A percentile compares a stretch with the other conserved stretches of the same genome.
These are phyloP conservation scores for Lepidurus apus DNA, from an alignment of 1,140 invertebrate genomes.

Conservation along the genomic window DNA sequence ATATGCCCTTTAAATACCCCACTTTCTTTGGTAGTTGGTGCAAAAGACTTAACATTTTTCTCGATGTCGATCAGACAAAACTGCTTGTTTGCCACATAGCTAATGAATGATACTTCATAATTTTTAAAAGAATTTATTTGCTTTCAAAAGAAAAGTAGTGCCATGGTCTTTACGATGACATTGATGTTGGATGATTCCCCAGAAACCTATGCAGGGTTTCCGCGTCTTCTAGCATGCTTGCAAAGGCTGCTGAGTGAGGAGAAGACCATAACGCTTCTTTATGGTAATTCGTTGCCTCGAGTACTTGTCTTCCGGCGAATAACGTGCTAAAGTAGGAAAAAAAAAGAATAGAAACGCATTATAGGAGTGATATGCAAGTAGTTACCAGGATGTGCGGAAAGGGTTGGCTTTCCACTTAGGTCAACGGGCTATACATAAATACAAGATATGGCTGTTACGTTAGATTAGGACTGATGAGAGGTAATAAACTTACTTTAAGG, in stretches of 20 bases:
- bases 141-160: no score
- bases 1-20: no score
- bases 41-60: no score
- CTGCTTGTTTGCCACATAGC: no score
- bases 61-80: no score
- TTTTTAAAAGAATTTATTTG: no score
- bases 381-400: constrained; percentile 80
- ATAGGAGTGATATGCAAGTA: constrained; percentile 27
- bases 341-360: not conserved
- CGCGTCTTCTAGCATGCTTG: constrained; percentile 52
- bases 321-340: constrained; percentile 63
- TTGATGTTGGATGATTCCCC: no score
- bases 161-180: no score
- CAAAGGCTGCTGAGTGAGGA: constrained; percentile 78
- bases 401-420: constrained; percentile 67
- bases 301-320: constrained; percentile 93
- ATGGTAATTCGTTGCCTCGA: constrained; percentile 82
- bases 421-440: constrained; percentile 61
- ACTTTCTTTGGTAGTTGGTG: no score
- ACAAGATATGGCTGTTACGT: not conserved
- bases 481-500: constrained; percentile 53
- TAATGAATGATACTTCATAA: no score
- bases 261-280: constrained; percentile 82
- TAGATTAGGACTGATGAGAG: not conserved
- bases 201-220: no score